These are phyloP conservation scores for Balaeniceps rex DNA, from an alignment of 2,113 vertebrate species.

Conservation along the genomic window DNA sequence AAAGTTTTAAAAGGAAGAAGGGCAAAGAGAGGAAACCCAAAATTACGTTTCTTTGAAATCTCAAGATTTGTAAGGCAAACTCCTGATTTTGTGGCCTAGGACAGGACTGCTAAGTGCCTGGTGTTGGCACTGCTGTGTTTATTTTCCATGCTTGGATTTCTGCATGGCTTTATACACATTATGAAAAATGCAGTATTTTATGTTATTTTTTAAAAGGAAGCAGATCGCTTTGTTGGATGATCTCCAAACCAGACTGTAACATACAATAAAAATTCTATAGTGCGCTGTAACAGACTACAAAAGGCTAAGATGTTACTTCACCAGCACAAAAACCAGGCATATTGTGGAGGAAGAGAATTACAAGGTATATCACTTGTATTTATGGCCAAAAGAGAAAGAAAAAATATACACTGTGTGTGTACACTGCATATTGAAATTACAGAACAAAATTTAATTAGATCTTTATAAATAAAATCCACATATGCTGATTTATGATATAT, in stretches of 20 bases:
- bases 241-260: slow-evolving; percentile 46
- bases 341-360: background rate
- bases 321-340: background rate
- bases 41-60: slow-evolving; percentile 11
- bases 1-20: background rate
- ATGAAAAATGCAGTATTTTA: slow-evolving; percentile 41
- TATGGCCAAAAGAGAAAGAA: background rate
- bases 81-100: slow-evolving; percentile 42
- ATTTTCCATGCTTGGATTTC: slow-evolving; percentile 45
- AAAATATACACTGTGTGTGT: background rate
- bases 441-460: slow-evolving; percentile 38
- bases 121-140: slow-evolving; percentile 31
- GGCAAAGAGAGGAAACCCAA: slow-evolving; percentile 19
- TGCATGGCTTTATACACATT: background rate
- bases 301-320: slow-evolving; percentile 8
- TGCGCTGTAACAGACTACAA: background rate
- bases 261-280: slow-evolving; percentile 49
- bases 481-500: slow-evolving; percentile 33
- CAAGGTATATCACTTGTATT: background rate
- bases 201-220: slow-evolving; percentile 47
- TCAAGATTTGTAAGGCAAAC: slow-evolving; percentile 20
- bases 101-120: slow-evolving; percentile 25
- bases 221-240: slow-evolving; percentile 36
- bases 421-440: background rate
- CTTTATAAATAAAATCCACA: slow-evolving; percentile 41